These are phyloP conservation scores for Cordylochernes scorpioides DNA, from an alignment of 2,888 invertebrate species.

Conservation along the genomic window DNA sequence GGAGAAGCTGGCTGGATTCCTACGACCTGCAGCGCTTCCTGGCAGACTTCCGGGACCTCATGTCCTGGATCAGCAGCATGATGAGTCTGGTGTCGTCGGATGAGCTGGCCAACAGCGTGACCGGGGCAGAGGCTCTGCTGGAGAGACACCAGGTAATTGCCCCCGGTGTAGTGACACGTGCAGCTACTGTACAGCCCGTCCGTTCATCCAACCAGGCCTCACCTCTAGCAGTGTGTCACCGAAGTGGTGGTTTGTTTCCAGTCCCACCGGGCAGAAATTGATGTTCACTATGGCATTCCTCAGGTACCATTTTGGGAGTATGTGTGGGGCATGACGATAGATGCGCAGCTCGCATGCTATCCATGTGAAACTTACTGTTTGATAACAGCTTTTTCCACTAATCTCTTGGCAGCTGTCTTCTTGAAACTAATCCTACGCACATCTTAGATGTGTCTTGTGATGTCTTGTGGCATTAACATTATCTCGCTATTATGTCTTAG, in stretches of 20 bases:
- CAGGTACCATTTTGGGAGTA: slow-evolving; percentile 31
- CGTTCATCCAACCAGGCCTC: too few relatives aligned
- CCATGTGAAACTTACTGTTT: too few relatives aligned
- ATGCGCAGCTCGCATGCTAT: too few relatives aligned
- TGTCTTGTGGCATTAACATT: too few relatives aligned
- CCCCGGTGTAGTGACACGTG: not conserved
- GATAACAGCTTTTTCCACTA: too few relatives aligned
- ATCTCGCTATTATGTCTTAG: too few relatives aligned
- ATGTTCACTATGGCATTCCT: slow-evolving; percentile 59
- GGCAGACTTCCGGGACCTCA: slow-evolving; percentile 23
- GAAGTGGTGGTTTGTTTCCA: slow-evolving; percentile 36
- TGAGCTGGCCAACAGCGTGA: not conserved
- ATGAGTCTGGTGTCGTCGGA: not conserved
- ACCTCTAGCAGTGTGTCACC: too few relatives aligned
- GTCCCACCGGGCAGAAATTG: slow-evolving; percentile 71
- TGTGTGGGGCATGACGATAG: too few relatives aligned
- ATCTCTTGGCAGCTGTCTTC: too few relatives aligned
- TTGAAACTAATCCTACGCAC: too few relatives aligned
- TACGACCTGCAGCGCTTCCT: slow-evolving; percentile 92
- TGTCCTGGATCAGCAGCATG: not conserved
- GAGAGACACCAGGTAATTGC: not conserved
- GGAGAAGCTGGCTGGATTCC: slow-evolving; percentile 76
- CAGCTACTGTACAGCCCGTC: too few relatives aligned
- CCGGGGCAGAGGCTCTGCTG: not conserved
- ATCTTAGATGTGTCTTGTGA: too few relatives aligned